These are phyloP conservation scores for Hemicentrotus pulcherrimus DNA, from an alignment of 35 echinoderm and acorn worm species.

Conservation along the genomic window DNA sequence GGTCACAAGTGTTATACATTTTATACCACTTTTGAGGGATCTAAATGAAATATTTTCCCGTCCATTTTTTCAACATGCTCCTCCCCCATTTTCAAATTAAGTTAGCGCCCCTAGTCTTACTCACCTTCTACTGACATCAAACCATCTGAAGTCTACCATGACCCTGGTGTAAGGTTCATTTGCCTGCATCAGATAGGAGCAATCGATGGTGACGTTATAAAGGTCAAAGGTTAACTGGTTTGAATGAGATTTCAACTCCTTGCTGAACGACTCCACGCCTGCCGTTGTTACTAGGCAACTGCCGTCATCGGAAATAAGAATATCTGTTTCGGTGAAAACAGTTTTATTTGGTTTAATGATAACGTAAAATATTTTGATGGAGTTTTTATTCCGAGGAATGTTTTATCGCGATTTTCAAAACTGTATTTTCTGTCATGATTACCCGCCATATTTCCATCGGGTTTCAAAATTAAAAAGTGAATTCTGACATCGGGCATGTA, in stretches of 20 bases:
- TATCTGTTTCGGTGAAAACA: background rate
- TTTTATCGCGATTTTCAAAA: background rate
- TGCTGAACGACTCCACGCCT: slow-evolving; percentile 33
- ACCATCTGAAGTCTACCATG: slow-evolving; percentile 69
- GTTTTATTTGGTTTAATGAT: background rate
- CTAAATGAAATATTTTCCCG: no score
- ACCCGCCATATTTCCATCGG: background rate
- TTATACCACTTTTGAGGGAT: no score
- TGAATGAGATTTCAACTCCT: slow-evolving; percentile 47
- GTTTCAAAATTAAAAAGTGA: background rate
- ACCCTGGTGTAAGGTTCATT: slow-evolving; percentile 54
- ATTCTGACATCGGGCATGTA: background rate
- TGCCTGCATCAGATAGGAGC: slow-evolving; percentile 52
- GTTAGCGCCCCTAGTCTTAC: background rate
- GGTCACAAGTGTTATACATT: no score
- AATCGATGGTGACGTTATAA: slow-evolving; percentile 47
- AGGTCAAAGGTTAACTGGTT: slow-evolving; percentile 54
- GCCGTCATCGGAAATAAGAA: slow-evolving; percentile 36
- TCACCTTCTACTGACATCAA: slow-evolving; percentile 64
- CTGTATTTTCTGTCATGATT: no score
- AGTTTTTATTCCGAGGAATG: no score
- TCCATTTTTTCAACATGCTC: no score
- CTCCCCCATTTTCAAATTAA: background rate
- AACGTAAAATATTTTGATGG: background rate
- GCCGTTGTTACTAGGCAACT: slow-evolving; percentile 29